Conservation (phyloP, 2,797 vertebrate species). For the Sebastes nivosus region DNA sequence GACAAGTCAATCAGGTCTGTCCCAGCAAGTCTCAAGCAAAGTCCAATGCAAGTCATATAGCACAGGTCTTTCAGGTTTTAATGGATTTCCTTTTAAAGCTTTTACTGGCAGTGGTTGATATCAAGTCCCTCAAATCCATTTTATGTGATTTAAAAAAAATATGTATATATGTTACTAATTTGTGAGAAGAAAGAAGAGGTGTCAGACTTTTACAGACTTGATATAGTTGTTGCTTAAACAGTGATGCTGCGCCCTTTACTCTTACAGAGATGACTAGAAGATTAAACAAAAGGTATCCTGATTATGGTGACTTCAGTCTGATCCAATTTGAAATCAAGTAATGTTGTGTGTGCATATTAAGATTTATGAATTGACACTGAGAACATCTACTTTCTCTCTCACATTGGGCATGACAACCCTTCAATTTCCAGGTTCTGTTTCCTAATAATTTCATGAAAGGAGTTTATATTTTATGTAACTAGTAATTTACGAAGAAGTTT, state of each 20-base stretch:
- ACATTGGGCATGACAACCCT: background rate
- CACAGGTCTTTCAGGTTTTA: background rate
- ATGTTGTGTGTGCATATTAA: background rate
- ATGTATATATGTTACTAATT: background rate
- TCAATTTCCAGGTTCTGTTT: slow-evolving; percentile 9
- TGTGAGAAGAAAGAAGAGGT: background rate
- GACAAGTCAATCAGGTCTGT: slow-evolving; percentile 30
- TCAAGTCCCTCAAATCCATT: background rate
- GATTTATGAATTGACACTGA: background rate
- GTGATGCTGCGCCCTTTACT: background rate
- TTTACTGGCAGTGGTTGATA: background rate
- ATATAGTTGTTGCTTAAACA: background rate
- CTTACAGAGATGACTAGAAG: background rate
- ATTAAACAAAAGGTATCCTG: background rate
- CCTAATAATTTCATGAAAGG: slow-evolving; percentile 8
- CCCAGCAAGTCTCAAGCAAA: slow-evolving; percentile 3
- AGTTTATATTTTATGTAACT: background rate
- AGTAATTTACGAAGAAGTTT: slow-evolving; percentile 35
- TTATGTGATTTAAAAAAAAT: background rate
- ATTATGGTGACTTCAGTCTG: background rate
- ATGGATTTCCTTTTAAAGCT: background rate
- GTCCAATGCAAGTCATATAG: background rate
- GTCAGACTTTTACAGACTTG: background rate
- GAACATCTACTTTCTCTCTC: background rate
- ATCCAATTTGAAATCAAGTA: background rate